Conservation (phyloP, 2,888 invertebrate genomes). For the Alloscopus bannaensis region DNA sequence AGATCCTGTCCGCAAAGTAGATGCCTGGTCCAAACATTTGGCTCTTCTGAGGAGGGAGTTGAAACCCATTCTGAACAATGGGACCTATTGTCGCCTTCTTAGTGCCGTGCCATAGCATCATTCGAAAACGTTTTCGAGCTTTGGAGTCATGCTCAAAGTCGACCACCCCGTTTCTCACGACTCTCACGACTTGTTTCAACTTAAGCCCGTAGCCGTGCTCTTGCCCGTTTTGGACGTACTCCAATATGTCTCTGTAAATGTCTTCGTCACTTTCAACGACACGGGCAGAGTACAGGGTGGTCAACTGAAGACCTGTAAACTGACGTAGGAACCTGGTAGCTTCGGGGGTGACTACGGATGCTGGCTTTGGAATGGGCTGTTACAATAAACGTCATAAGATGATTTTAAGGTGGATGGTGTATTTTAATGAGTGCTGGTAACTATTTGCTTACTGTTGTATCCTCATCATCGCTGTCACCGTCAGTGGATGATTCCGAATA, state of each 20-base stretch:
- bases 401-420: too few species aligned
- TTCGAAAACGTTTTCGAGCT: not conserved
- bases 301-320: too few species aligned
- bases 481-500: too few species aligned
- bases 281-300: too few species aligned
- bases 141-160: not conserved
- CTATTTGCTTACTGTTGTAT: too few species aligned
- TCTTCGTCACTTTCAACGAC: not conserved
- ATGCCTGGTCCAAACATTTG: constrained; percentile 41
- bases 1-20: constrained; percentile 30
- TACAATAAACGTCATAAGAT: too few species aligned
- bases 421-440: too few species aligned
- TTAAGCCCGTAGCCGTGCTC: constrained; percentile 9
- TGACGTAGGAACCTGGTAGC: too few species aligned
- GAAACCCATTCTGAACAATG: constrained; percentile 20
- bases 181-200: not conserved
- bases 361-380: too few species aligned
- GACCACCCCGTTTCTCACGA: not conserved
- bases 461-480: too few species aligned
- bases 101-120: constrained; percentile 38
- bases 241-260: constrained; percentile 2
- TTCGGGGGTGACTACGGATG: too few species aligned
- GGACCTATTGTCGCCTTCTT: not conserved
- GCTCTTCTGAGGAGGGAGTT: not conserved
- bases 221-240: constrained; percentile 33